Conservation (phyloP, 2,797 vertebrate genomes). For the Manis javanica region DNA sequence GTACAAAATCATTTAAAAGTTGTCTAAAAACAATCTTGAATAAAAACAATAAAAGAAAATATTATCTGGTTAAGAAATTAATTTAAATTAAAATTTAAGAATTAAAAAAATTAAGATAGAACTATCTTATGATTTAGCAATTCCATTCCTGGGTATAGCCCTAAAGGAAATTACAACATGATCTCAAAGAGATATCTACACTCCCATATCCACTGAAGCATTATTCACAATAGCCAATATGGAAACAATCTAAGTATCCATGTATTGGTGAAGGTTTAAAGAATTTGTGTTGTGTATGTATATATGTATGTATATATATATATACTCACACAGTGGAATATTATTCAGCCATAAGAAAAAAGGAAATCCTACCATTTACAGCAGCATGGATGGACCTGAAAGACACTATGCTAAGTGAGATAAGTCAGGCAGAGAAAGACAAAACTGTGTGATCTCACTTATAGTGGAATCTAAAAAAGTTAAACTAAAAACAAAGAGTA, state of each 20-base stretch:
- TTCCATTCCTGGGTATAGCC: no score
- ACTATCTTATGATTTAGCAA: background rate
- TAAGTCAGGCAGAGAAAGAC: background rate
- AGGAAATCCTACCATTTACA: background rate
- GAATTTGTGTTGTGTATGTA: no score
- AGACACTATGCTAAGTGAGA: background rate
- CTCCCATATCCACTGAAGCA: no score
- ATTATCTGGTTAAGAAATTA: background rate
- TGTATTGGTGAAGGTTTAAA: no score
- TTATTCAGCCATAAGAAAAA: background rate
- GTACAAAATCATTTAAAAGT: background rate
- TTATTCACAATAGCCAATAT: no score
- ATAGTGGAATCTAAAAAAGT: background rate
- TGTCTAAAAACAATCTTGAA: background rate
- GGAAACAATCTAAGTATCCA: no score
- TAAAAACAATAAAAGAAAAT: background rate
- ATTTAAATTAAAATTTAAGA: background rate
- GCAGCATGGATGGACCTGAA: background rate
- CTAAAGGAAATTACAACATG: no score
- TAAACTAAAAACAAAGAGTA: background rate
- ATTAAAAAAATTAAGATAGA: background rate
- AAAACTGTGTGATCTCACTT: background rate
- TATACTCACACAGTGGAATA: no score
- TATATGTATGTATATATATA: no score
- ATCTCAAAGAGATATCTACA: no score